Percentiles rank a stretch among this genome's conserved stretches.
Conservation (phyloP, 2,113 vertebrate genomes). For the Pongo pygmaeus region DNA sequence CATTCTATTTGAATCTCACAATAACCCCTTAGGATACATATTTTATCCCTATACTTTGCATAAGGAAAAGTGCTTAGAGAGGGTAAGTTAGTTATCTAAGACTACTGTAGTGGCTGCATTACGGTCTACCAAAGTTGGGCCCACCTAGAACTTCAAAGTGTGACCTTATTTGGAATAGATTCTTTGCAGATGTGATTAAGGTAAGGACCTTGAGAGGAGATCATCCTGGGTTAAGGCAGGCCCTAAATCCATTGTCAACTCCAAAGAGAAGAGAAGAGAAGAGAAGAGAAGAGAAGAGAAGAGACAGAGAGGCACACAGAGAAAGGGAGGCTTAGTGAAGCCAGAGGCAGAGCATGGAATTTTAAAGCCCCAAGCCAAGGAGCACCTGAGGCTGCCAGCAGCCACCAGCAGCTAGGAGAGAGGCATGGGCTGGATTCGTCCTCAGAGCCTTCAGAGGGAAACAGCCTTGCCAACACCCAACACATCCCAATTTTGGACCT, state of each 20-base stretch:
- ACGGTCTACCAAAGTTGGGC: not conserved
- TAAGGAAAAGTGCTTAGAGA: not conserved
- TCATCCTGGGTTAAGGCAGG: not conserved
- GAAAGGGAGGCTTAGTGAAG: not conserved
- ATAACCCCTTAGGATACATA: not conserved
- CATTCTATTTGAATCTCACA: not conserved
- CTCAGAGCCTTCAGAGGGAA: not conserved
- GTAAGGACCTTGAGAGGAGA: not conserved
- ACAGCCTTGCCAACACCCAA: not conserved
- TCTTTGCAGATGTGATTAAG: not conserved
- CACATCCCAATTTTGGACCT: not conserved
- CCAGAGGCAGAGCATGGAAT: not conserved
- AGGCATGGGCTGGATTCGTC: not conserved
- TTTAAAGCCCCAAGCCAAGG: not conserved
- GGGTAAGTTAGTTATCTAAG: not conserved
- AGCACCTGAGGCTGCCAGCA: accelerated
- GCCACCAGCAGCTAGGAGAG: not conserved
- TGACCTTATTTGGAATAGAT: not conserved
- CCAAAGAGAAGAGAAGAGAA: not conserved
- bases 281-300: not conserved
- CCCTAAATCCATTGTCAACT: not conserved
- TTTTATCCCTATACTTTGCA: not conserved
- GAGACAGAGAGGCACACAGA: not conserved
- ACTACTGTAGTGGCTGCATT: not conserved
- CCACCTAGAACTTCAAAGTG: not conserved